Percentiles rank a stretch among this genome's conserved stretches.
phyloP scores from a whole-genome alignment of 2,888 invertebrate species.

The Ferdinandea cuprea region DNA sequence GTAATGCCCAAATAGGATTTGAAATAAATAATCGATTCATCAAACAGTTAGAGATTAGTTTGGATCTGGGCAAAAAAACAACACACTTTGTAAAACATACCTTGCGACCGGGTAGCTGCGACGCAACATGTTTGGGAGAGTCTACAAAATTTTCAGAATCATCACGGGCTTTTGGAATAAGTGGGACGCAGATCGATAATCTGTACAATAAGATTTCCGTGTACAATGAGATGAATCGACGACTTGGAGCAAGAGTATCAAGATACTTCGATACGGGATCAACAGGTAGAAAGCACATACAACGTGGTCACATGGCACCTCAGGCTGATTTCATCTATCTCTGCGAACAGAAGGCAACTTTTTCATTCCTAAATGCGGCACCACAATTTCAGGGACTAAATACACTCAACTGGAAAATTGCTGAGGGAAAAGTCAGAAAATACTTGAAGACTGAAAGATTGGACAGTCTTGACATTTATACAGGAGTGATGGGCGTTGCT shows the following conservation, averaged over 20 bases:
- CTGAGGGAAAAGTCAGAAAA: constrained; percentile 83
- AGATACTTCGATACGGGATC: too few relatives aligned
- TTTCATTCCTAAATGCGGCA: constrained; percentile 84
- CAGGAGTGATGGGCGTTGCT: constrained; percentile 85
- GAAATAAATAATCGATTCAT: constrained; percentile 77
- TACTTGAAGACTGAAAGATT: constrained; percentile 80
- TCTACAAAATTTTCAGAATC: constrained; percentile 81
- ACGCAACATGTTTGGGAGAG: constrained; percentile 81
- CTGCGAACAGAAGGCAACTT: constrained; percentile 83
- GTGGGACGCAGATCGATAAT: constrained; percentile 78
- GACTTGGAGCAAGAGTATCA: too few relatives aligned
- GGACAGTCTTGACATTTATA: constrained; percentile 80
- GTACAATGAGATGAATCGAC: constrained; percentile 74
- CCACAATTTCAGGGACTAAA: constrained; percentile 86
- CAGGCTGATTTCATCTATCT: constrained; percentile 84
- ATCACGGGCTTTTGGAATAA: constrained; percentile 78
- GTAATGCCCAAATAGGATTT: constrained; percentile 31
- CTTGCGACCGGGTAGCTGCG: constrained; percentile 81
- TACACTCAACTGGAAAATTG: constrained; percentile 84
- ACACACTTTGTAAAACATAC: constrained; percentile 80
- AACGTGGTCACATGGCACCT: constrained; percentile 84
- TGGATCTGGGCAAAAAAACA: constrained; percentile 79
- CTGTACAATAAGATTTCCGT: not conserved
- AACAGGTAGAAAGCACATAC: constrained; percentile 77
- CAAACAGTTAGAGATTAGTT: constrained; percentile 81